Evolutionary conservation across 2,113 vertebrate genomes (phyloP).

Genomic region (Oostethus manadensis): DNA sequence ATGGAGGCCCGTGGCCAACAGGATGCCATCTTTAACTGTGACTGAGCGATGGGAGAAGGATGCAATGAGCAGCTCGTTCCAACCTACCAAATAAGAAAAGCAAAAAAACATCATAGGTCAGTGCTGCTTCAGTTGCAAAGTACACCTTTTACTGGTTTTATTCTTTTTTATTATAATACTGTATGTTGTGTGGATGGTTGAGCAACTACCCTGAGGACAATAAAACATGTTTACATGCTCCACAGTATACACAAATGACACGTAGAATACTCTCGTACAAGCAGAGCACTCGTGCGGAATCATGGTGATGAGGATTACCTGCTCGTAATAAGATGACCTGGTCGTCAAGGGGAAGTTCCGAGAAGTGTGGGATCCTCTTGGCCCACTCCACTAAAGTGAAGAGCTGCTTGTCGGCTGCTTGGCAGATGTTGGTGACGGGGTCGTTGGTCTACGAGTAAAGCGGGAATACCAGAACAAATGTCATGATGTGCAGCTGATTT

Average conservation of each 20-base stretch:
- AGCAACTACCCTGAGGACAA: too few species aligned
- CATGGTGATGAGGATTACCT: slow-evolving; percentile 66
- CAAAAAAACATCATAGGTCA: slow-evolving; percentile 53
- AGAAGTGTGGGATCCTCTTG: slow-evolving; percentile 93
- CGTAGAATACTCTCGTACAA: neutral
- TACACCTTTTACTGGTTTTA: slow-evolving; percentile 47
- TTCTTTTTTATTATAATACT: too few species aligned
- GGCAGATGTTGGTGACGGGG: slow-evolving; percentile 95
- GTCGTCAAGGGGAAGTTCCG: slow-evolving; percentile 85
- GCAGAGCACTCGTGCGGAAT: neutral
- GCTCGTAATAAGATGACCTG: slow-evolving; percentile 93
- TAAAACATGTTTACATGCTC: neutral
- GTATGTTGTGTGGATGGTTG: slow-evolving; percentile 22
- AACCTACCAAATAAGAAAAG: slow-evolving; percentile 69
- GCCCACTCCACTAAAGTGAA: slow-evolving; percentile 96
- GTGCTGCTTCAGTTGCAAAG: slow-evolving; percentile 13
- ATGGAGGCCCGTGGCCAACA: slow-evolving; percentile 87
- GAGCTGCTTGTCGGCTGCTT: slow-evolving; percentile 93
- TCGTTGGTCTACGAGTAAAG: slow-evolving; percentile 79
- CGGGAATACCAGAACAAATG: neutral
- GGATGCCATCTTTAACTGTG: slow-evolving; percentile 91
- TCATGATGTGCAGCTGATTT: slow-evolving; percentile 6
- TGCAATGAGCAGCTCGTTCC: slow-evolving; percentile 94
- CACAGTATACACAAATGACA: neutral
- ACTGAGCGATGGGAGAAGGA: slow-evolving; percentile 95